These are phyloP conservation scores for Pollenia angustigena DNA, from an alignment of 2,888 invertebrate species.

Conservation along the genomic window DNA sequence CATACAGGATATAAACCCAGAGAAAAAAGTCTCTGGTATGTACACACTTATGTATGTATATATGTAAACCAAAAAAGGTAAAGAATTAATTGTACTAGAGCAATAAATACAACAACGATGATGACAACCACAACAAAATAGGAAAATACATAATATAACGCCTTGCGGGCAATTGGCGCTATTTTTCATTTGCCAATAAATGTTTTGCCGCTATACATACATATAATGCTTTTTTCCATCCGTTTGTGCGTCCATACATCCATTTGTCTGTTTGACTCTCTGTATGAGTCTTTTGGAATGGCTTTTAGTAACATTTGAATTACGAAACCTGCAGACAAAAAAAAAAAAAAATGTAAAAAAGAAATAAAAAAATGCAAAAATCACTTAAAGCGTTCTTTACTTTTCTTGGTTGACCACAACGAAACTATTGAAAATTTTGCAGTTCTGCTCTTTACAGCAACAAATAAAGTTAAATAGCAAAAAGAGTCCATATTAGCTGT, in stretches of 20 bases:
- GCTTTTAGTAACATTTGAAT: constrained; percentile 70
- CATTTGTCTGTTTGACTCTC: constrained; percentile 15
- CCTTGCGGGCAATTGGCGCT: constrained; percentile 77
- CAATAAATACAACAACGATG: constrained; percentile 72
- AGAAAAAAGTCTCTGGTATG: background rate
- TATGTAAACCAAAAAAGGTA: constrained; percentile 51
- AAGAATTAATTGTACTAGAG: constrained; percentile 70
- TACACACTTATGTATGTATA: constrained; percentile 31
- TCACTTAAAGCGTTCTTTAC: constrained; percentile 66
- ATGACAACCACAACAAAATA: constrained; percentile 73
- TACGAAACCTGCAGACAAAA: constrained; percentile 68
- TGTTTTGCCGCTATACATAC: constrained; percentile 70
- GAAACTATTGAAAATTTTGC: constrained; percentile 39
- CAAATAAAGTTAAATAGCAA: constrained; percentile 71
- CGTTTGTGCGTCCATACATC: background rate
- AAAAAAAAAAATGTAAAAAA: constrained; percentile 32
- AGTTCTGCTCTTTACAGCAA: constrained; percentile 27
- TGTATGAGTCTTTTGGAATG: constrained; percentile 22
- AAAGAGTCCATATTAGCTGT: constrained; percentile 68
- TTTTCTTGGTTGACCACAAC: constrained; percentile 55
- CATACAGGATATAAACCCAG: constrained; percentile 32
- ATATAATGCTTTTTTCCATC: constrained; percentile 25
- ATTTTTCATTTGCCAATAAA: constrained; percentile 78
- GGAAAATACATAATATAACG: constrained; percentile 75
- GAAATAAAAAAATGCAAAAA: constrained; percentile 43